Base-by-base conservation (phyloP, 2,888 invertebrate species). In the Exephanes ischioxanthus region DNA sequence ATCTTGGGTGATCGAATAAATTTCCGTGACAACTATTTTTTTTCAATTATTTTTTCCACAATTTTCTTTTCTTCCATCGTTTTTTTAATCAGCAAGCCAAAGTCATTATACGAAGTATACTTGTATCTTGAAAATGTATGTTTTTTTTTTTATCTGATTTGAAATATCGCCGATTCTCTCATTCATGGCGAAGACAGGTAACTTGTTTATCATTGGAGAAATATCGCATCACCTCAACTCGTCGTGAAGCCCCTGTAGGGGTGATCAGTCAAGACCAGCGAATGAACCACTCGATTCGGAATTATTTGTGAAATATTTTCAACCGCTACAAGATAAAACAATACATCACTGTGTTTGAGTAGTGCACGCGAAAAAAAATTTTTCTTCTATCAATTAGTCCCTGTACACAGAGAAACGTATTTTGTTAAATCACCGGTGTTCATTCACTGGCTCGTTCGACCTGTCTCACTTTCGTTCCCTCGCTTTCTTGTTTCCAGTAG, bases 401-500 rank as follows among this genome's bases (percentile, higher is more conserved):
- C 1, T 16, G 45, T 4, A 48, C 41, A 41, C 3, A 41, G 41
- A 41, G 41, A 41, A 41, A 41, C 11, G 41, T 41, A 11, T 41
- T 41, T 41, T 41, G 7, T 41, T 7, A 11, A 41, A 41, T 7
- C 9, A 9, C 45, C 45, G 51, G 55, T 61, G 68, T 67, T 71
- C 68, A 22, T 51, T 75, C 61, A 53, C 45, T 70, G 30, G 53
- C 22, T 63, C 48, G 51, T 76, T 67, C 37, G 51, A 67, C 75
- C 77, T 70, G 58, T 67, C 66, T 55, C 45, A 41, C 11, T 58
- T 19, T 63, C 61, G 22, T 71, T 61, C 45, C 72, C 48, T 72
- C 58, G 86, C 70, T 72, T 86, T 80, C 85, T 78, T 79, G 85
- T 76, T 84, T 76, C 71, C 76, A 51, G 75, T 85, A 84, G 77